Percentiles rank a stretch among this genome's conserved stretches.
Evolutionary conservation across 2,797 vertebrate species (phyloP).

Genomic region (Poecilia gillii): DNA sequence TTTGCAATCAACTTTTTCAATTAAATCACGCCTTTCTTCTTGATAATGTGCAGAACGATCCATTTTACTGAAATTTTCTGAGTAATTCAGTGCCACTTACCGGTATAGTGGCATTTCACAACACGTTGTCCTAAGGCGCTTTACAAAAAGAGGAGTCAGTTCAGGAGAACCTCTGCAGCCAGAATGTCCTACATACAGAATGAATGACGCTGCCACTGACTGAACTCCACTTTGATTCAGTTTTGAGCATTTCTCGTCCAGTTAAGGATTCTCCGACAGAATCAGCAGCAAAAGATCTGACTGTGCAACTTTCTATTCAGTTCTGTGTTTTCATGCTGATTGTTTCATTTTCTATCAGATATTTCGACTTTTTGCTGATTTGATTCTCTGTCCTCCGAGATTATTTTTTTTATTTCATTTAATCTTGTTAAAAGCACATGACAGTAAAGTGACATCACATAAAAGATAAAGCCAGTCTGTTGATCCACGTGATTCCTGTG

Average conservation of each 20-base stretch:
- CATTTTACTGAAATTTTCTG: not conserved
- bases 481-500: slow-evolving; percentile 62
- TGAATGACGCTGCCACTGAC: not conserved
- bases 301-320: not conserved
- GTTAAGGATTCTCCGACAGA: not conserved
- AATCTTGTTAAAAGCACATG: slow-evolving; percentile 1
- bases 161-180: not conserved
- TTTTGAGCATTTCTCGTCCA: not conserved
- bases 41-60: not conserved
- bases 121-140: not conserved
- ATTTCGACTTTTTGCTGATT: not conserved
- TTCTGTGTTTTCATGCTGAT: not conserved
- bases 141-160: not conserved
- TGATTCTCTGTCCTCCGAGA: not conserved
- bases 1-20: not conserved
- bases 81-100: not conserved
- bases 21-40: not conserved
- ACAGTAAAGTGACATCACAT: slow-evolving; percentile 51
- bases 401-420: slow-evolving; percentile 2
- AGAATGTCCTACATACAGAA: not conserved
- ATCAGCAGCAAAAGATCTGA: not conserved
- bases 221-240: not conserved
- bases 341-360: slow-evolving; percentile 4
- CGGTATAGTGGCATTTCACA: not conserved
- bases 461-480: slow-evolving; percentile 41